Evolutionary conservation across 2,888 invertebrate genomes (phyloP).

Genomic region (Tetragonisca angustula): DNA sequence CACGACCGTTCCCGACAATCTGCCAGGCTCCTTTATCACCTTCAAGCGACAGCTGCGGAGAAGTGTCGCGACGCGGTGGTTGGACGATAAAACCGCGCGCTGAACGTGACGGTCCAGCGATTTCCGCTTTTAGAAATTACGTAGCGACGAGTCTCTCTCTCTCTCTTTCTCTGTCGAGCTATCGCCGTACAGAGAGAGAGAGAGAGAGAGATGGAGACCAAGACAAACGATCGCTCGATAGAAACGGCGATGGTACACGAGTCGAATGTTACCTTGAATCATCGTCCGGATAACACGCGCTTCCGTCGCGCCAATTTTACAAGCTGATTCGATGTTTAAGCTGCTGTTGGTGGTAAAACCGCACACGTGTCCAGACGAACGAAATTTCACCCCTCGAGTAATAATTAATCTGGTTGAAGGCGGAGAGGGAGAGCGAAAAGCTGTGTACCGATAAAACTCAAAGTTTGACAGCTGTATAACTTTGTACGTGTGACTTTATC

Average conservation of each 20-base stretch:
- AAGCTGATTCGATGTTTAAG: neutral
- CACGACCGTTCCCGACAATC: constrained; percentile 15
- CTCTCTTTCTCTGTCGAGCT: too few relatives aligned
- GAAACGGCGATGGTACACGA: neutral
- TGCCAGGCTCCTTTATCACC: constrained; percentile 13
- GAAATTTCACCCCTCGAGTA: neutral
- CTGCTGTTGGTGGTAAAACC: neutral
- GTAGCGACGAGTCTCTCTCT: neutral
- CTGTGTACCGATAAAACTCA: too few relatives aligned
- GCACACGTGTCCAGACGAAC: constrained; percentile 25
- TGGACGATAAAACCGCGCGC: constrained; percentile 25
- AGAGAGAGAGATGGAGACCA: neutral
- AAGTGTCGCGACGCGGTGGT: neutral
- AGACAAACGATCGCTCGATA: constrained; percentile 24
- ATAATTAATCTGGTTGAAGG: too few relatives aligned
- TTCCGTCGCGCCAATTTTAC: constrained; percentile 20
- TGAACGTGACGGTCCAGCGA: constrained; percentile 37
- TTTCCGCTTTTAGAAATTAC: constrained; percentile 39
- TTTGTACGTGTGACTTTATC: too few relatives aligned
- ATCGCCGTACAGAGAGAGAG: neutral
- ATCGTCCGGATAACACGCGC: neutral
- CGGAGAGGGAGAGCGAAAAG: too few relatives aligned
- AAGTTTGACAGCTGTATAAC: too few relatives aligned
- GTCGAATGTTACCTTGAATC: constrained; percentile 8
- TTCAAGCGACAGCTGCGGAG: constrained; percentile 1